These are phyloP conservation scores for Dromas ardeola DNA, from an alignment of 2,113 vertebrate species.

Conservation along the genomic window DNA sequence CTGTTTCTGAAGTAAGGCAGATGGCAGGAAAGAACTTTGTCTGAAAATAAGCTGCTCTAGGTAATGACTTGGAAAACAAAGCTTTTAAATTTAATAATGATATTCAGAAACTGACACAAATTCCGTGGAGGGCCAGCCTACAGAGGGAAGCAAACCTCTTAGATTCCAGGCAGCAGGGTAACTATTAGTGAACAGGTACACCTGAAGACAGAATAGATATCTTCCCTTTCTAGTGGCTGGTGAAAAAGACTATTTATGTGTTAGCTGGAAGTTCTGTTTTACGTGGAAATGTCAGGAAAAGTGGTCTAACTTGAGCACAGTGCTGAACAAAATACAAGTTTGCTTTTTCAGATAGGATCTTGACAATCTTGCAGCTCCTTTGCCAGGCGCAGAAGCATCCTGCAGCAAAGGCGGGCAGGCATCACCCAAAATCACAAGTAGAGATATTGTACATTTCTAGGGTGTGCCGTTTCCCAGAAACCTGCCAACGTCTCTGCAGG, in stretches of 20 bases:
- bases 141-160: not conserved
- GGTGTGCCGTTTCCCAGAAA: not conserved
- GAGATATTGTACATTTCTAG: not conserved
- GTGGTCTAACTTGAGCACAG: not conserved
- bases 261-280: not conserved
- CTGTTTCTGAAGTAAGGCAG: not conserved
- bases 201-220: not conserved
- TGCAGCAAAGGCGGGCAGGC: not conserved
- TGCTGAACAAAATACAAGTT: not conserved
- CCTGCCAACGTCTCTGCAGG: not conserved
- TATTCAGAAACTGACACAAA: slow-evolving; percentile 9
- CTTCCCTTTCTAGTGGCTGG: not conserved
- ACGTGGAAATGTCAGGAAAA: not conserved
- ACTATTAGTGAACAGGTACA: not conserved
- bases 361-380: not conserved
- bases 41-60: not conserved
- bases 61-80: not conserved
- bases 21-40: not conserved
- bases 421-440: not conserved
- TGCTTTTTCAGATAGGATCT: not conserved
- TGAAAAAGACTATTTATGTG: not conserved
- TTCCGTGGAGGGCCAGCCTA: not conserved
- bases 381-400: not conserved
- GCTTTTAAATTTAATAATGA: not conserved
- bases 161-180: not conserved